phyloP scores from a whole-genome alignment of 2,113 vertebrate species.

The Lepus americanus region DNA sequence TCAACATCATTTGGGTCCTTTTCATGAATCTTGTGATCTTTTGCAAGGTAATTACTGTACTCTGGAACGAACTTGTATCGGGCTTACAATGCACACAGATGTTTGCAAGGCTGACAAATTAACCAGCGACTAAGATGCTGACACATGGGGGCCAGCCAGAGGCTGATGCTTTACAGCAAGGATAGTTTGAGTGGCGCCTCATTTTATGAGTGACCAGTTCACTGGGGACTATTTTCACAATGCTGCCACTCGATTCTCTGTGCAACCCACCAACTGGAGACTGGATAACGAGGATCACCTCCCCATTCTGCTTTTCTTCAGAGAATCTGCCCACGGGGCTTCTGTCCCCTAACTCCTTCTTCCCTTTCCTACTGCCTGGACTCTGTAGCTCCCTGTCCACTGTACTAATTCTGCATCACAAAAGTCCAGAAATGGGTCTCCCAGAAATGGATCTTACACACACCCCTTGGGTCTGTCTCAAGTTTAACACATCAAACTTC shows the following conservation, averaged over 20 bases:
- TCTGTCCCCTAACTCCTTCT: neutral
- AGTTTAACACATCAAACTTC: conserved; percentile 61
- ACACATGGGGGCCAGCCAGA: neutral
- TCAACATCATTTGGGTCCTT: neutral
- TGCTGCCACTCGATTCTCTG: neutral
- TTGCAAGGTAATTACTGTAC: neutral
- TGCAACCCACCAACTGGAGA: neutral
- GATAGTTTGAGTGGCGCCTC: neutral
- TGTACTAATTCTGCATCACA: neutral
- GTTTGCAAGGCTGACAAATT: neutral
- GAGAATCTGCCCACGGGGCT: neutral
- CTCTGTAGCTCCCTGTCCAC: neutral
- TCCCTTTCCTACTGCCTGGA: neutral
- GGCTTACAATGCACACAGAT: neutral
- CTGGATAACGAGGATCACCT: neutral
- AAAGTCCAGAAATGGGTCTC: neutral
- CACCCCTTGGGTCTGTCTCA: conserved; percentile 36
- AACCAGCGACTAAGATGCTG: neutral
- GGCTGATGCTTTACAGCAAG: neutral
- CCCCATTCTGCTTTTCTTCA: neutral
- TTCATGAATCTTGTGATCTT: neutral
- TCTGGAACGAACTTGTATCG: neutral
- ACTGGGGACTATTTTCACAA: neutral
- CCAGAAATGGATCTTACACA: neutral
- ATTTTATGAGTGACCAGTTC: neutral